Base-by-base conservation (phyloP, 2,113 vertebrate species). In the Menidia beryllina region DNA sequence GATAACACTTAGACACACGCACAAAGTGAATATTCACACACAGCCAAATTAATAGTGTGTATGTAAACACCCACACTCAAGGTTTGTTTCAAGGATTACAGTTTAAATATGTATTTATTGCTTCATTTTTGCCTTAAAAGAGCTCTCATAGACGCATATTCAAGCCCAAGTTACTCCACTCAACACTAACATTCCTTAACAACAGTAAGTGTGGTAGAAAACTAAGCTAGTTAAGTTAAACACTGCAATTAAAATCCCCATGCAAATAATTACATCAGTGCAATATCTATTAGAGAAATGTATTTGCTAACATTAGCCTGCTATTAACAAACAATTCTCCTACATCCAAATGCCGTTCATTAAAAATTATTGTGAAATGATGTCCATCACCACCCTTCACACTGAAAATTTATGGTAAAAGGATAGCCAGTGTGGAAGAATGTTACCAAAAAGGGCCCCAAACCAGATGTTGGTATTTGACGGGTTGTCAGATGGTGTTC, bases 1-100 rank as follows among this genome's bases (percentile, higher is more conserved):
- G 86, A 87, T 75, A 81, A 85, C 86, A 83, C 76, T 70, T 71
- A 60, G 59, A 77, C 77, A 72, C 59, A 62, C 77, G 72, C 51
- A 68, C 59, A 25, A 62, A 62, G 56, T 43, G 51, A 67, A 75
- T 10, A 67, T 49, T 24, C 63, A 50, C 69, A 72, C 72, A 59
- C 51, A 51, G 38, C 58, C 62, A 63, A 47, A 71, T n/a, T 25
- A 49, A 59, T 23, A 56, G 62, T 43, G 25, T 60, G 66, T 34
- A 49, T 43, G 34, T 43, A 21, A 36, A 52, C 8, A 23, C 34
- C 48, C 59, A 34, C 17, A 34, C 7, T 48, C 43, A 36, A 0
- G 6, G 27, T 20, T 48, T 54, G 41, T 20, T 59, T 49, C 7
- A 26, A 26, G 30, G 25, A 53, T 62, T 58, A 50, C 17, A 67